These are phyloP conservation scores for Xerus rutilus DNA, from an alignment of 2,797 vertebrate species.

Conservation along the genomic window DNA sequence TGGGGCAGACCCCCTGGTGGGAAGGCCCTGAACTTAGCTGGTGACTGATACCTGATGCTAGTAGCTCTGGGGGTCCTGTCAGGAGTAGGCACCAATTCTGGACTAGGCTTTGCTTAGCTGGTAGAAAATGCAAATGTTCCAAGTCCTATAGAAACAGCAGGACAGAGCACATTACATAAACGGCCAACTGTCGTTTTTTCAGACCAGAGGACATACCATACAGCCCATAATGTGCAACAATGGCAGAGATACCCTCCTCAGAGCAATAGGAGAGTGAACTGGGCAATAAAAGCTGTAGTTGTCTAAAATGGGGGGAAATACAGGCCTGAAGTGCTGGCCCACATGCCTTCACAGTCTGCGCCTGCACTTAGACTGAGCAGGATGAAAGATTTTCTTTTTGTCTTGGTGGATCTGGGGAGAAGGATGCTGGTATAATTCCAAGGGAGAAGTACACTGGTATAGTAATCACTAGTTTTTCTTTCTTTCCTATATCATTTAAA, in stretches of 20 bases:
- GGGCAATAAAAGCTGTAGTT: not conserved
- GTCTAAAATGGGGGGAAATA: not conserved
- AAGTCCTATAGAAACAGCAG: not conserved
- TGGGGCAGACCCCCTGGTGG: not conserved
- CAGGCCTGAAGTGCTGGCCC: too few relatives aligned
- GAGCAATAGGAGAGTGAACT: not conserved
- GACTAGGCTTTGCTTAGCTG: not conserved
- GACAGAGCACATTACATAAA: not conserved
- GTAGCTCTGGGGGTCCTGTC: not conserved
- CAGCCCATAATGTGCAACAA: too few relatives aligned
- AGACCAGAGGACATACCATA: not conserved
- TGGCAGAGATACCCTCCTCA: not conserved
- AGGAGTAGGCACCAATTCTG: not conserved
- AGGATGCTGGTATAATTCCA: not conserved
- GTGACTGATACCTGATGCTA: not conserved
- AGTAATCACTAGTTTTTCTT: not conserved
- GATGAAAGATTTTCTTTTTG: not conserved
- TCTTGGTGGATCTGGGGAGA: not conserved
- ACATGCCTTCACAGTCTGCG: not conserved
- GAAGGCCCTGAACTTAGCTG: not conserved
- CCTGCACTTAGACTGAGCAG: not conserved
- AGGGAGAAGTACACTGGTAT: not conserved
- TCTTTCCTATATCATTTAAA: not conserved
- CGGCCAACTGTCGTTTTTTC: not conserved
- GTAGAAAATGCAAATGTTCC: not conserved